Percentiles rank a stretch among this genome's conserved stretches.
Conservation (phyloP, 2,797 vertebrate species). For the Atherinosoma microstoma region DNA sequence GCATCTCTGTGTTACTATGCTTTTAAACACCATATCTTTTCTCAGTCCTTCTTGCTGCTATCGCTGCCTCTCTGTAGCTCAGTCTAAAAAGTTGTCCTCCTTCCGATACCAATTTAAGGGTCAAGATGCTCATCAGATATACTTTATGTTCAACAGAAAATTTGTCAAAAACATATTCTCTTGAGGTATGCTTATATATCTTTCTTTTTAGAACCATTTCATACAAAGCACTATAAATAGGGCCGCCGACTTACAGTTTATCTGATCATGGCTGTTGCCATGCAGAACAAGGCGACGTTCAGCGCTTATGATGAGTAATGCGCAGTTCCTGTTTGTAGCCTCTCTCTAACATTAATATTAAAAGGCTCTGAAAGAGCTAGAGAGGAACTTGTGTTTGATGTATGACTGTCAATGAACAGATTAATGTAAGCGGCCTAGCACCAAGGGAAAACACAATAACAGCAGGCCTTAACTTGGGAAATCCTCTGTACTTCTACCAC, state of each 20-base stretch:
- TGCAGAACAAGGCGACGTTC: conserved; percentile 64
- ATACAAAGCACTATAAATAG: conserved; percentile 24
- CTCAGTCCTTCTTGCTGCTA: background rate
- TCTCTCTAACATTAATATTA: conserved; percentile 74
- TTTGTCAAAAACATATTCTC: background rate
- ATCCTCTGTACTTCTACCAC: conserved; percentile 15
- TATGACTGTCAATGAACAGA: conserved; percentile 52
- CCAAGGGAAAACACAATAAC: conserved; percentile 32
- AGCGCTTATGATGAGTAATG: conserved; percentile 66
- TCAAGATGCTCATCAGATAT: background rate
- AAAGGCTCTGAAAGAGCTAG: conserved; percentile 43
- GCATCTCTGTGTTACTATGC: background rate
- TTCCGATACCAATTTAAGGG: background rate
- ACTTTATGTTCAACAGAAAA: background rate
- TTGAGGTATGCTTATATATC: background rate
- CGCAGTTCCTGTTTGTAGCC: conserved; percentile 71
- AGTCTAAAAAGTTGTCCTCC: background rate
- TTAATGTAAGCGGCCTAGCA: conserved; percentile 52
- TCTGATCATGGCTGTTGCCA: conserved; percentile 72
- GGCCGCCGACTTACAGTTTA: conserved; percentile 42
- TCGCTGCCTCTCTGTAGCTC: conserved; percentile 16
- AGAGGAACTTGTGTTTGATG: conserved; percentile 44
- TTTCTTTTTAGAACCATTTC: background rate
- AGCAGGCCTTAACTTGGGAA: conserved; percentile 22
- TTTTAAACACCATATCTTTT: background rate